Base-by-base conservation (phyloP, 2,888 invertebrate genomes). In the Anodontia alba region DNA sequence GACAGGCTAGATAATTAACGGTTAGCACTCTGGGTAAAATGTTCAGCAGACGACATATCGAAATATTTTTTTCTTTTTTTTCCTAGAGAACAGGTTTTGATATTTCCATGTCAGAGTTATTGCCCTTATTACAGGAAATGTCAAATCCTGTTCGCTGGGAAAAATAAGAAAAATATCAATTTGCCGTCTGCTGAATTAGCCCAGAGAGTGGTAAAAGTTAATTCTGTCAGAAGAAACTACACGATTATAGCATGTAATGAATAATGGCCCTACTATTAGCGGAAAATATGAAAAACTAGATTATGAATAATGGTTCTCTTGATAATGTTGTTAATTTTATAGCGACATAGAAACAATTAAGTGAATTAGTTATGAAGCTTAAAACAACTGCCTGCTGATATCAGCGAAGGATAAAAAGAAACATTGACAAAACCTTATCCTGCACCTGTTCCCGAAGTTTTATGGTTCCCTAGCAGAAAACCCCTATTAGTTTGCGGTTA, bases 1-100 rank as follows among this genome's bases (percentile, higher is more conserved):
- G 81, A 84, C 76, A 79, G 78, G 81, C 79, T 81, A 72, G 76
- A 77, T 71, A 71, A 79, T 76, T 76, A n/a, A n/a, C n/a, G n/a
- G n/a, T n/a, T n/a, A n/a, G n/a, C n/a, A n/a, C n/a, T n/a, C n/a
- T n/a, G n/a, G n/a, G n/a, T n/a, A n/a, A n/a, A n/a, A n/a, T n/a
- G n/a, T n/a, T n/a, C n/a, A n/a, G n/a, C n/a, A n/a, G n/a, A n/a
- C n/a, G n/a, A n/a, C n/a, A n/a, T n/a, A n/a, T n/a, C n/a, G n/a
- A n/a, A n/a, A n/a, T n/a, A n/a, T n/a, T n/a, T n/a, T n/a, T n/a
- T n/a, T n/a, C n/a, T n/a, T n/a, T n/a, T n/a, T n/a, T n/a, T n/a
- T n/a, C n/a, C n/a, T n/a, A n/a, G n/a, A n/a, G n/a, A n/a, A n/a
- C n/a, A n/a, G n/a, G n/a, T n/a, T n/a, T n/a, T n/a, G n/a, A n/a